These are phyloP conservation scores for Platanista minor DNA, from an alignment of 2,113 vertebrate species.

Conservation along the genomic window DNA sequence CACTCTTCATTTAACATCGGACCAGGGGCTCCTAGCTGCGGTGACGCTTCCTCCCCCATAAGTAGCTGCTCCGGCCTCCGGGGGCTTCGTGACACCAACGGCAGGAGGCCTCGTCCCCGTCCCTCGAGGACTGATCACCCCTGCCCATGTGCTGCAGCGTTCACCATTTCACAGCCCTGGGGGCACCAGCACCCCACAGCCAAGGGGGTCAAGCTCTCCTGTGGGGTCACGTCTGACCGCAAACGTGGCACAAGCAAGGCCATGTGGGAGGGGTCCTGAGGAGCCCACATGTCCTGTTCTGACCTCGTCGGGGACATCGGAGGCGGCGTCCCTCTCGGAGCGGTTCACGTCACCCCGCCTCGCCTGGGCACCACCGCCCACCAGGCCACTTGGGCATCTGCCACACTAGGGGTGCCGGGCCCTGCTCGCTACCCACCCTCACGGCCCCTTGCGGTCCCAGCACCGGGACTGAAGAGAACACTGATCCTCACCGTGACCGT, in stretches of 20 bases:
- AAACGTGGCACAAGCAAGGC: rapidly evolving
- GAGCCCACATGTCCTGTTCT: not conserved
- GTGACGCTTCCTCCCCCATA: not conserved
- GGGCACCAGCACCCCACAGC: rapidly evolving
- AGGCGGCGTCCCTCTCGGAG: not conserved
- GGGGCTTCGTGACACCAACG: not conserved
- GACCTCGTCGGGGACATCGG: rapidly evolving
- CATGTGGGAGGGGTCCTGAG: not conserved
- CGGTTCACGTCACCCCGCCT: not conserved
- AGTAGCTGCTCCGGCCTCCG: no score
- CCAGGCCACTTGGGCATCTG: not conserved
- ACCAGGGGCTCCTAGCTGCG: not conserved
- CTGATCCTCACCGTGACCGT: not conserved
- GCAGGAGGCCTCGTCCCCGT: not conserved
- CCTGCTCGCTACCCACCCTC: no score
- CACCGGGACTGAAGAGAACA: not conserved
- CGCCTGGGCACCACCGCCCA: no score
- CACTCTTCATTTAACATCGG: not conserved
- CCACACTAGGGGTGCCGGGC: not conserved
- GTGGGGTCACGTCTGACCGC: rapidly evolving
- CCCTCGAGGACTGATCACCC: not conserved
- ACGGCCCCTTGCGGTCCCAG: not conserved
- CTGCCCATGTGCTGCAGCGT: rapidly evolving
- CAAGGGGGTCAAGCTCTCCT: rapidly evolving
- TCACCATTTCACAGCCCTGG: rapidly evolving